A percentile compares a stretch with the other conserved stretches of the same genome.
Conservation (phyloP, 2,888 invertebrate species). For the Amiota minor region DNA sequence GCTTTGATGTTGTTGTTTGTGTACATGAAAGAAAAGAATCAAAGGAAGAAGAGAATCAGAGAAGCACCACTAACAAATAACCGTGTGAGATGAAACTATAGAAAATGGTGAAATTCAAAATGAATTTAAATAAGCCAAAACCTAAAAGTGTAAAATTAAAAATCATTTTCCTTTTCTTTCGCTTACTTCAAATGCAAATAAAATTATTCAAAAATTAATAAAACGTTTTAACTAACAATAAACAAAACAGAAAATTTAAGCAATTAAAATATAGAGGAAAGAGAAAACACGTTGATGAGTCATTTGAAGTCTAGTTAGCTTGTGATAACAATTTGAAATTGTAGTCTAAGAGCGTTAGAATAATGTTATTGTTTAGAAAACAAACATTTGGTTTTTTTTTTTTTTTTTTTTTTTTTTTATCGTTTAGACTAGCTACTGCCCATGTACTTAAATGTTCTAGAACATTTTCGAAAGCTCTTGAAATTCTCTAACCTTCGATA, state of each 20-base stretch:
- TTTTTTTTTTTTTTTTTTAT: constrained; percentile 19
- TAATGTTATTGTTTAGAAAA: not conserved
- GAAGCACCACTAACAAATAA: constrained; percentile 25
- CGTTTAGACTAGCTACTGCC: constrained; percentile 16
- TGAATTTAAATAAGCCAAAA: constrained; percentile 30
- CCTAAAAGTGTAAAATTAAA: constrained; percentile 30
- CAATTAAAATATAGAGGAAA: not conserved
- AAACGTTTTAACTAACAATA: not conserved
- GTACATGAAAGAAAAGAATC: not conserved
- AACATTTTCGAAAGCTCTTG: constrained; percentile 32
- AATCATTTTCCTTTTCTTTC: constrained; percentile 32
- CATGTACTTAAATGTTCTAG: constrained; percentile 38
- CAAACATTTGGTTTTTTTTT: constrained; percentile 31
- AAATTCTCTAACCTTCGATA: not conserved
- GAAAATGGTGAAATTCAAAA: constrained; percentile 60
- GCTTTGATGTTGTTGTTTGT: too few species aligned
- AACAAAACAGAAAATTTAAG: not conserved
- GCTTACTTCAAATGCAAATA: not conserved
- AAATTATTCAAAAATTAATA: not conserved
- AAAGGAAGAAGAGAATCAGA: constrained; percentile 21
- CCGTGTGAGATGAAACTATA: constrained; percentile 37
- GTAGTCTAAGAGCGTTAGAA: too few species aligned
- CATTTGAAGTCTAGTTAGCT: too few species aligned
- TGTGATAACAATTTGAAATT: too few species aligned
- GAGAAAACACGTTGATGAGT: too few species aligned